Base-by-base conservation (phyloP, 2,888 invertebrate species). In the Drosophila kuntzei region DNA sequence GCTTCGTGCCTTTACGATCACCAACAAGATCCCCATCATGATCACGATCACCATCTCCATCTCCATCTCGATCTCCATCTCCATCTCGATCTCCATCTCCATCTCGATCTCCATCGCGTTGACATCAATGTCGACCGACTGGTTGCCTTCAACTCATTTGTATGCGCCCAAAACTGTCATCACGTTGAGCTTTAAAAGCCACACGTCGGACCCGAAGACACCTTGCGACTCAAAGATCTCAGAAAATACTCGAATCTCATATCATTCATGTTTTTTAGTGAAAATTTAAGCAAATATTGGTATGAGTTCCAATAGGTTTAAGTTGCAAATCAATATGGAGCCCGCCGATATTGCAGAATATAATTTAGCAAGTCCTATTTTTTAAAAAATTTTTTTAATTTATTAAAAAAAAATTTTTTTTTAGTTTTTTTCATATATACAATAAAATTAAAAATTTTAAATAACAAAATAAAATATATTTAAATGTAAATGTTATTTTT, bases 101-200 rank as follows among this genome's bases (percentile, higher is more conserved):
- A 36, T 36, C 22, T 25, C 18, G 8, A 32, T 49, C 49, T 20
- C 5, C n/a, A 67, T 44, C 71, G 57, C 72, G 54, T 64, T 71
- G 66, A 76, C 72, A 73, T 71, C 67, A 60, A 77, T 73, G 73
- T 72, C 59, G 46, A 27, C 47, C 53, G 75, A 61, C 70, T 41
- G 18, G 57, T 49, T 47, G 39, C 18, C n/a, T 50, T 59, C 41
- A 34, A 46, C 58, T 55, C 58, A 76, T 55, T 54, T 71, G 49
- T 63, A 36, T 51, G 64, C 54, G 14, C 58, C 50, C 46, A 54
- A 76, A 73, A 77, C 66, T 73, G 78, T 72, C 74, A 77, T 22
- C 73, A 32, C 41, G 51, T 41, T 47, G 39, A 65, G 67, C 66
- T 75, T 71, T 54, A 18, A 9, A 9, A 39, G 29, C 22, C 46